Conservation (phyloP, 2,888 invertebrate species). For the Heliconius charithonia region DNA sequence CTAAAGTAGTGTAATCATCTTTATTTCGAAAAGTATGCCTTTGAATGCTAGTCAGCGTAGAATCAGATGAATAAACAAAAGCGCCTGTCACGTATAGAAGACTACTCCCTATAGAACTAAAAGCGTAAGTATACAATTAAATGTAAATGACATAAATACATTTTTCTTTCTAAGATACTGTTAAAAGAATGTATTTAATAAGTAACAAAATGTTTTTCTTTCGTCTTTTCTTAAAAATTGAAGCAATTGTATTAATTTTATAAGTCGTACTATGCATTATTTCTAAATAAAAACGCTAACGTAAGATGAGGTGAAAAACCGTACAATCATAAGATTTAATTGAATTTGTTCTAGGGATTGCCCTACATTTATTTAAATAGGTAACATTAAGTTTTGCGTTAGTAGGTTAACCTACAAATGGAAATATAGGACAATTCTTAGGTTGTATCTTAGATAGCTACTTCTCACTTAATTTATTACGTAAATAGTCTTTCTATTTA, state of each 20-base stretch:
- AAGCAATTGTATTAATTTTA: not conserved
- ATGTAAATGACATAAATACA: constrained; percentile 10
- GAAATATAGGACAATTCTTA: not conserved
- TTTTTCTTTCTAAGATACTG: constrained; percentile 1
- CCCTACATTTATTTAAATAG: not conserved
- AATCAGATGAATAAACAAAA: constrained; percentile 19
- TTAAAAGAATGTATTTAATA: not conserved
- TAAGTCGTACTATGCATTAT: not conserved
- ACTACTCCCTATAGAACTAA: constrained; percentile 20
- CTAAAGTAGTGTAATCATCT: not conserved
- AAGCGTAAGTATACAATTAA: constrained; percentile 9
- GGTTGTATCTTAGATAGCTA: not conserved
- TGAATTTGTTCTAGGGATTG: too few relatives aligned
- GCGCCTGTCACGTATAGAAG: constrained; percentile 16
- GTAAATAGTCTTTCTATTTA: not conserved
- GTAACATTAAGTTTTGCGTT: too few relatives aligned
- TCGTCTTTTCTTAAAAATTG: not conserved
- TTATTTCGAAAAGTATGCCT: constrained; percentile 15
- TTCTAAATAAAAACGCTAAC: not conserved
- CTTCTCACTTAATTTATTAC: not conserved
- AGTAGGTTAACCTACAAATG: not conserved
- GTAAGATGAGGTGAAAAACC: too few relatives aligned
- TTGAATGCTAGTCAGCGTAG: not conserved
- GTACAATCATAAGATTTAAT: too few relatives aligned
- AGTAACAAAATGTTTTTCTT: not conserved